Base-by-base conservation (phyloP, 1,140 invertebrate genomes). In the Trissolcus basalis region DNA sequence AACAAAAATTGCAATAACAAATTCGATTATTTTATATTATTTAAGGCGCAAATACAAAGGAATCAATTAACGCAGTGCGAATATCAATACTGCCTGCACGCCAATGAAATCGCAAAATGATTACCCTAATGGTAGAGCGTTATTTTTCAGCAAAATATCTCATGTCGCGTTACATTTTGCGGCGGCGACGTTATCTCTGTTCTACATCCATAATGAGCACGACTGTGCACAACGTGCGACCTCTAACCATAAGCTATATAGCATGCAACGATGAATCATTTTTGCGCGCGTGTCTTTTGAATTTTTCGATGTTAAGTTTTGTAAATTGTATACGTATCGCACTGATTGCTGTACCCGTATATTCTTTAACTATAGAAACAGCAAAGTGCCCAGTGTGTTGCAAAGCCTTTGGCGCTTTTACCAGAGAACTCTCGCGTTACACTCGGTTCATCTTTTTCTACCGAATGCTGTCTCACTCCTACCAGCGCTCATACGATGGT, bases 361-460 rank as follows among this genome's bases (percentile, higher is more conserved):
- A 61, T 41, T 32, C 39, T 16, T 39, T 12, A 55, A 14, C 19
- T 48, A 16, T 67, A 58, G 68, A 19, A 45, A 63, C 11, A 51
- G 48, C 48, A 5, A 11, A 60, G 43, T 32, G 27, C 50, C 61
- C 50, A 55, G 58, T 16, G 45, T 39, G 36, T 44, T 54, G 67
- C 16, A 60, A 72, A 60, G 70, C 71, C 71, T 74, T 67, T 63
- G 71, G 64, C 64, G 64, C 72, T 75, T 69, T 75, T 69, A 64
- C 64, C 64, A 45, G 64, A 60, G 59, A 64, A 68, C 72, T 75
- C 72, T 75, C 72, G 72, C 72, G 64, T 75, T 75, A 75, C 53
- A 68, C 48, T 13, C 50, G 14, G 11, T 33, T 27, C 32, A 27
- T 74, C 71, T 58, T 74, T 68, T 3, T 74, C 45, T 10, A 15